Conservation (phyloP, 2,888 invertebrate species). For the Doris montereyensis region DNA sequence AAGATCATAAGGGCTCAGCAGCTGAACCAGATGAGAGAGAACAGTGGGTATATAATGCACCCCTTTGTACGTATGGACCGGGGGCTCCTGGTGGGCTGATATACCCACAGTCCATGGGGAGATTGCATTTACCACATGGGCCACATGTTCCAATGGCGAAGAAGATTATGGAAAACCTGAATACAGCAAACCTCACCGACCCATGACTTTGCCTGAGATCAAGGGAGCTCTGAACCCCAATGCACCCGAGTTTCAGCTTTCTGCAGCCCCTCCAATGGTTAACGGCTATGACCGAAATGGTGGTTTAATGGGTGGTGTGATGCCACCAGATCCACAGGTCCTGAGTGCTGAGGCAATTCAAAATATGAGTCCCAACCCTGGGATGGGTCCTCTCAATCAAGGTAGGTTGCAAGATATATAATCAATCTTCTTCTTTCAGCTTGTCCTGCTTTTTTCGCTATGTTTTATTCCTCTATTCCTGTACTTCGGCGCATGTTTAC, state of each 20-base stretch:
- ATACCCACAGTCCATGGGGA: conserved; percentile 22
- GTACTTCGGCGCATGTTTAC: too few species aligned
- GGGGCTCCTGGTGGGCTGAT: neutral
- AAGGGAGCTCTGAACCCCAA: conserved; percentile 82
- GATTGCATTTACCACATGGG: conserved; percentile 42
- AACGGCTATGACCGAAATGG: conserved; percentile 38
- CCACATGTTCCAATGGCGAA: conserved; percentile 53
- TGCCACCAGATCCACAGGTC: neutral
- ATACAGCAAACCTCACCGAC: conserved; percentile 69
- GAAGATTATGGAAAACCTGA: too few species aligned
- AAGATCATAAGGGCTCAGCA: neutral
- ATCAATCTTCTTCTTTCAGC: too few species aligned
- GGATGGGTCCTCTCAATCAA: conserved; percentile 20
- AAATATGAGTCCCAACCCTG: conserved; percentile 40
- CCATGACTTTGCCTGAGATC: conserved; percentile 72
- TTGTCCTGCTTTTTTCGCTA: too few species aligned
- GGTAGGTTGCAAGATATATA: neutral
- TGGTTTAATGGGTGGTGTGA: neutral
- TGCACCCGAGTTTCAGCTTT: conserved; percentile 80
- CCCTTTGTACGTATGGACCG: conserved; percentile 31
- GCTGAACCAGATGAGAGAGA: conserved; percentile 62
- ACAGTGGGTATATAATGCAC: conserved; percentile 91
- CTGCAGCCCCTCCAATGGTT: conserved; percentile 40
- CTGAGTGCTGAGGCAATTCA: conserved; percentile 30
- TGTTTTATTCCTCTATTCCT: too few species aligned